phyloP scores from a whole-genome alignment of 1,140 invertebrate species.

The Helicorthomorpha holstii region DNA sequence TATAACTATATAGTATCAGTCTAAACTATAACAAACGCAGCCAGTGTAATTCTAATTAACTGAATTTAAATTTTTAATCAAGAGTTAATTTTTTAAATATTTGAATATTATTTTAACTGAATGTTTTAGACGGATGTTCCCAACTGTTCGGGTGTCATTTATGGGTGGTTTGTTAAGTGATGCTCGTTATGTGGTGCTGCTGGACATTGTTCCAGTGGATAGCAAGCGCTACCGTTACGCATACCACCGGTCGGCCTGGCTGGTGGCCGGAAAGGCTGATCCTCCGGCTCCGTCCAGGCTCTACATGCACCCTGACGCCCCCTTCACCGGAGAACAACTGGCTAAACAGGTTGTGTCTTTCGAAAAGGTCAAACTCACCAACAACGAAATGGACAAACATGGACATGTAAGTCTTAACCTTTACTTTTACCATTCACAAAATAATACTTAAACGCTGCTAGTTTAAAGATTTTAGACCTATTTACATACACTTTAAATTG shows the following conservation, averaged over 20 bases:
- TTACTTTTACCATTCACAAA: slow-evolving; percentile 3
- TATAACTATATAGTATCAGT: too few relatives aligned
- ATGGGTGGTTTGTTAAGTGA: slow-evolving; percentile 32
- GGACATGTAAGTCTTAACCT: slow-evolving; percentile 38
- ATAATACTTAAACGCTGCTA: too few relatives aligned
- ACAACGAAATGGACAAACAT: slow-evolving; percentile 48
- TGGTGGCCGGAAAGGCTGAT: slow-evolving; percentile 52
- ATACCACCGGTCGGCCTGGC: slow-evolving; percentile 47
- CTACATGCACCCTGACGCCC: slow-evolving; percentile 93
- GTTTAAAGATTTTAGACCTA: neutral
- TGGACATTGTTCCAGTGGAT: slow-evolving; percentile 47
- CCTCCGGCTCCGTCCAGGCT: slow-evolving; percentile 81
- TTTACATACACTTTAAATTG: neutral
- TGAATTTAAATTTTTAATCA: too few relatives aligned
- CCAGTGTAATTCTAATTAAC: too few relatives aligned
- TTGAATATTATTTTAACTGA: too few relatives aligned
- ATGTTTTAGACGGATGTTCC: slow-evolving; percentile 46
- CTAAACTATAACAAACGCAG: too few relatives aligned
- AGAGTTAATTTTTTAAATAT: too few relatives aligned
- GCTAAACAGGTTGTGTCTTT: slow-evolving; percentile 49
- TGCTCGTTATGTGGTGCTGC: slow-evolving; percentile 34
- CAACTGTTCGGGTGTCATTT: slow-evolving; percentile 42
- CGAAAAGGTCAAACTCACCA: slow-evolving; percentile 53
- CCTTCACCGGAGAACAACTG: slow-evolving; percentile 80
- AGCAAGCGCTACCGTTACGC: slow-evolving; percentile 49